These are phyloP conservation scores for Anarrhichthys ocellatus DNA, from an alignment of 2,113 vertebrate genomes.

Conservation along the genomic window DNA sequence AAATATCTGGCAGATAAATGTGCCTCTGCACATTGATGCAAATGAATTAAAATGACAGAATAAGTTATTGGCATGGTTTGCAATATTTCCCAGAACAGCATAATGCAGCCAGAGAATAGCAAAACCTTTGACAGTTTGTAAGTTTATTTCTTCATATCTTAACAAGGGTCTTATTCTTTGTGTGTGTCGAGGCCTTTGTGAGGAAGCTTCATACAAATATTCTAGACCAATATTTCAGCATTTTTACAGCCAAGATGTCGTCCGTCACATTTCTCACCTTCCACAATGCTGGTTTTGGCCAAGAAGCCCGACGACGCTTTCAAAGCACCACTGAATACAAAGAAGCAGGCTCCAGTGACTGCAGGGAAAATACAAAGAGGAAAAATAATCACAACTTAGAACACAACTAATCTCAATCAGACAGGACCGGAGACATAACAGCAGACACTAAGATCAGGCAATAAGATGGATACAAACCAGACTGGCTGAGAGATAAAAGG, in stretches of 20 bases:
- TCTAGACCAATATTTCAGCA: background rate
- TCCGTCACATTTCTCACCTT: slow-evolving; percentile 86
- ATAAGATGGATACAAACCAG: background rate
- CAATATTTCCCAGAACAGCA: background rate
- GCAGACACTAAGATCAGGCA: background rate
- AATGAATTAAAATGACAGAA: background rate
- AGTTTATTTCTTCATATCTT: background rate
- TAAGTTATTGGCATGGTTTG: background rate
- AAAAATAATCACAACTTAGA: slow-evolving; percentile 26
- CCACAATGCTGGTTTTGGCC: slow-evolving; percentile 98
- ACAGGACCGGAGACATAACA: background rate
- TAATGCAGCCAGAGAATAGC: background rate
- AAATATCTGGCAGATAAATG: background rate
- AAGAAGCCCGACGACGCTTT: slow-evolving; percentile 96
- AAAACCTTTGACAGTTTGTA: background rate
- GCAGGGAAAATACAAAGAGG: slow-evolving; percentile 40
- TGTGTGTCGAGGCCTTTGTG: background rate
- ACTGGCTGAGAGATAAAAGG: background rate
- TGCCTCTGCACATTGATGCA: background rate
- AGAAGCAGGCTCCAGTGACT: slow-evolving; percentile 99
- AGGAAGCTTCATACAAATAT: background rate
- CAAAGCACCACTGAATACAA: slow-evolving; percentile 98
- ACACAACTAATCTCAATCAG: background rate
- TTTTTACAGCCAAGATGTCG: background rate
- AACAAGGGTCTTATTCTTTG: no score